These are phyloP conservation scores for Perdita meconis DNA, from an alignment of 2,888 invertebrate species.

Conservation along the genomic window DNA sequence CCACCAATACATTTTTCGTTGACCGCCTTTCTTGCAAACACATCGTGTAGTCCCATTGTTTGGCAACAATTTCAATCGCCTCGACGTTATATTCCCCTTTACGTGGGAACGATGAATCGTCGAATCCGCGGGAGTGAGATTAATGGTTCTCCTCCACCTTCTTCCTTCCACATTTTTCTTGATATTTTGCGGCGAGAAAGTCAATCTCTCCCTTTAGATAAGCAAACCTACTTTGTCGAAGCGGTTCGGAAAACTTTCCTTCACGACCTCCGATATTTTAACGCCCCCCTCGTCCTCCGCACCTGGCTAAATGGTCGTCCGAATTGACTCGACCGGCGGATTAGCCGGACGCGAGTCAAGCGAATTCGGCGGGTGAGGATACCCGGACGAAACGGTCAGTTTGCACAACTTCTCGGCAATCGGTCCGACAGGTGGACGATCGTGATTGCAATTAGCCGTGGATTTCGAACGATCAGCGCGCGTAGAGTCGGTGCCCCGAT, in stretches of 20 bases:
- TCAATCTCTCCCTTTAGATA: too few relatives aligned
- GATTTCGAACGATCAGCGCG: slow-evolving; percentile 36
- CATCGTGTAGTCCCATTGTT: slow-evolving; percentile 35
- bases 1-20: slow-evolving; percentile 44
- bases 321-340: too few relatives aligned
- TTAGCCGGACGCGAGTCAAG: not conserved
- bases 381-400: not conserved
- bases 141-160: too few relatives aligned
- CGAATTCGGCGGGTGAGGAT: not conserved
- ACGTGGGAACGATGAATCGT: slow-evolving; percentile 33
- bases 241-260: too few relatives aligned
- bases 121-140: slow-evolving; percentile 16
- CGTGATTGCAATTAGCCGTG: slow-evolving; percentile 46
- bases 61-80: slow-evolving; percentile 18
- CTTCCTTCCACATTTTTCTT: not conserved
- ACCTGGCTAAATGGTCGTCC: too few relatives aligned
- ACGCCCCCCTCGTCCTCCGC: too few relatives aligned
- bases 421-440: slow-evolving; percentile 14
- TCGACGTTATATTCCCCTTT: slow-evolving; percentile 1
- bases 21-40: slow-evolving; percentile 8
- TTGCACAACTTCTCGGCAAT: slow-evolving; percentile 53
- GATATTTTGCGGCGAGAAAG: too few relatives aligned
- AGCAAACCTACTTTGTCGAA: too few relatives aligned
- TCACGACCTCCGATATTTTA: too few relatives aligned
- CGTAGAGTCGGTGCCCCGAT: not conserved